These are phyloP conservation scores for Neoscelio sp. DNA, from an alignment of 2,888 invertebrate genomes.

Conservation along the genomic window DNA sequence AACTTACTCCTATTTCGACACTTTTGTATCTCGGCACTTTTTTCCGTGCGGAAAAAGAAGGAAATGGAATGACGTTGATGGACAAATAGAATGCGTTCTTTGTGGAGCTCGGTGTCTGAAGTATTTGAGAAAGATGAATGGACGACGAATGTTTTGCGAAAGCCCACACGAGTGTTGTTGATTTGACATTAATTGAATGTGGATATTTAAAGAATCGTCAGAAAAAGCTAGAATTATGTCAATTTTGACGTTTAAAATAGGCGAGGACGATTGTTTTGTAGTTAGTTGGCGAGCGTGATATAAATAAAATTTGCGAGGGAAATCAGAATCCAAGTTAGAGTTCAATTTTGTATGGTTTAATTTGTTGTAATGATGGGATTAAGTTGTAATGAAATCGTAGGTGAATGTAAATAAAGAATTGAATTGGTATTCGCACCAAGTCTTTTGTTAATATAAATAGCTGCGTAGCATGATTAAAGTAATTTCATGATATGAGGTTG, in stretches of 20 bases:
- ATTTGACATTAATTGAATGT: conserved; percentile 59
- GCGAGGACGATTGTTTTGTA: conserved; percentile 5
- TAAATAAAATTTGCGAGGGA: conserved; percentile 5
- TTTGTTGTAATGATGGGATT: no score
- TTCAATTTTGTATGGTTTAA: no score
- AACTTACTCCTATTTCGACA: conserved; percentile 59
- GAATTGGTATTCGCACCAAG: no score
- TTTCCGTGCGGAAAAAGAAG: conserved; percentile 11
- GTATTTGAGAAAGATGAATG: conserved; percentile 54
- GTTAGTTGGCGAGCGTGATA: not conserved
- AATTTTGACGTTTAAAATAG: conserved; percentile 14
- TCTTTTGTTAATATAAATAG: no score
- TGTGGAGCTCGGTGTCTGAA: conserved; percentile 39
- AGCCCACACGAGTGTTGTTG: conserved; percentile 21
- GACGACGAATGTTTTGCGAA: conserved; percentile 46
- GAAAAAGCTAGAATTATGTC: conserved; percentile 23
- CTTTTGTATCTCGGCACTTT: conserved; percentile 48
- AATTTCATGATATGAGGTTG: no score
- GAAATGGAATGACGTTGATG: conserved; percentile 50
- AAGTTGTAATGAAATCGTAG: no score
- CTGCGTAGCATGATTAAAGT: no score
- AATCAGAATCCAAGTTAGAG: no score
- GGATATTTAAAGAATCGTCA: conserved; percentile 46
- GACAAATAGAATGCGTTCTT: conserved; percentile 60
- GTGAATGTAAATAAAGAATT: no score